These are phyloP conservation scores for Polyommatus iphigenia DNA, from an alignment of 2,888 invertebrate species.

Conservation along the genomic window DNA sequence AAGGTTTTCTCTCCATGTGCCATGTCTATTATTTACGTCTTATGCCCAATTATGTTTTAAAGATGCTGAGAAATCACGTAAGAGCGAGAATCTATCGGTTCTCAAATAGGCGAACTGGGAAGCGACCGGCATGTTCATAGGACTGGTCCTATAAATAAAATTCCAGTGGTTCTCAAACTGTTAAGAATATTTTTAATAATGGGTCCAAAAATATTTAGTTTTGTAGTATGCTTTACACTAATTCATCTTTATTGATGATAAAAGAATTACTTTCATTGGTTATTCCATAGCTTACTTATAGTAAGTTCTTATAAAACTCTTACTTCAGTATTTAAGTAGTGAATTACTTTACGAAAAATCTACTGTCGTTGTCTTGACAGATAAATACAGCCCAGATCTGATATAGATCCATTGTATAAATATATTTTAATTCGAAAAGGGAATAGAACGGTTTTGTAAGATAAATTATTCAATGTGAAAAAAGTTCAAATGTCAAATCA, in stretches of 20 bases:
- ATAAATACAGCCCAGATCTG: too few relatives aligned
- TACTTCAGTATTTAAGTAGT: too few relatives aligned
- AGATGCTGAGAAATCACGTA: neutral
- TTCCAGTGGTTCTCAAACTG: slow-evolving; percentile 49
- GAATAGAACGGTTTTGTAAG: neutral
- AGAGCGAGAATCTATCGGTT: neutral
- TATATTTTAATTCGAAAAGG: neutral
- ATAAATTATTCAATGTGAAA: neutral
- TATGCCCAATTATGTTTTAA: neutral
- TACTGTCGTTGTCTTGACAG: too few relatives aligned
- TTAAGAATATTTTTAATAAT: neutral
- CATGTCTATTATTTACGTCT: neutral
- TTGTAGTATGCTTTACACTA: too few relatives aligned
- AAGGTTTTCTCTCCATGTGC: neutral
- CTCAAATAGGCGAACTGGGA: slow-evolving; percentile 30
- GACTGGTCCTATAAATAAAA: slow-evolving; percentile 39
- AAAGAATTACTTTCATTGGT: too few relatives aligned
- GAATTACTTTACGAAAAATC: too few relatives aligned
- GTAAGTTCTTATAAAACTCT: too few relatives aligned
- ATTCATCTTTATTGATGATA: too few relatives aligned
- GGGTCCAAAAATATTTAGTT: too few relatives aligned
- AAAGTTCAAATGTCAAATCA: slow-evolving; percentile 2
- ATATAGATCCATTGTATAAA: neutral
- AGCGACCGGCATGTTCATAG: slow-evolving; percentile 29
- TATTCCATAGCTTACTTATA: too few relatives aligned